Base-by-base conservation (phyloP, 2,113 vertebrate genomes). In the Microtus montanus region DNA sequence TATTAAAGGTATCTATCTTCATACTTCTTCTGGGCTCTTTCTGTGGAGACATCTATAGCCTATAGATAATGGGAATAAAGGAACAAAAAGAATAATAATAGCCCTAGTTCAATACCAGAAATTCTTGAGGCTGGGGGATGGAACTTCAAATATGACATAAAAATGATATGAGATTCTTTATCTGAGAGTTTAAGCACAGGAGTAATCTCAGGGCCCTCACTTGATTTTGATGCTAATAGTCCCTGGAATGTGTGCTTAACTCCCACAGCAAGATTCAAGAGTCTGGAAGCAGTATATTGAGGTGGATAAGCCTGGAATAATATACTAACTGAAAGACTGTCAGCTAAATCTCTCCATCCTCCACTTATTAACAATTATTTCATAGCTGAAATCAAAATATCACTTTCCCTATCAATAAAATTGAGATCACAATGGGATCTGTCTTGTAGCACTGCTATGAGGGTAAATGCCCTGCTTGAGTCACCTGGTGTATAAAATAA, bases 121-220 rank as follows among this genome's bases (percentile, higher is more conserved):
- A 75, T 80, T 54, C 64, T 94, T 89, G 5, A 1, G 30, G 68
- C 77, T 93, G 5, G 3, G 14, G 4, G 83, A 7, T 26, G 10
- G 7, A n/a, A 66, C 74, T 68, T 68, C n/a, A 82, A 92, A 95
- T 26, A 24, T 3, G 41, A 68, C 38, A 24, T 66, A 26, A 73
- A 95, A 90, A 58, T 90, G 64, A 54, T 35, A 3, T 28, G 88
- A 78, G 64, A 88, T 94, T 91, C 68, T 83, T 70, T 84, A 90
- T 30, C 58, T 14, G 24, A 84, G 12, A 64, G 41, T 71, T 64
- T 82, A 94, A 88, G 15, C 61, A 41, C 75, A 38, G 58, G 30
- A 88, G 84, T 89, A 91, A 96, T 58, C 17, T 26, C 75, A 44
- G 22, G 4, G 41, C 47, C 24, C 24, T 75, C 35, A 49, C 47